Percentiles rank a stretch among this genome's conserved stretches.
These are phyloP conservation scores for Tokudaia tokunoshimensis DNA, from an alignment of 2,797 vertebrate genomes.

Conservation along the genomic window DNA sequence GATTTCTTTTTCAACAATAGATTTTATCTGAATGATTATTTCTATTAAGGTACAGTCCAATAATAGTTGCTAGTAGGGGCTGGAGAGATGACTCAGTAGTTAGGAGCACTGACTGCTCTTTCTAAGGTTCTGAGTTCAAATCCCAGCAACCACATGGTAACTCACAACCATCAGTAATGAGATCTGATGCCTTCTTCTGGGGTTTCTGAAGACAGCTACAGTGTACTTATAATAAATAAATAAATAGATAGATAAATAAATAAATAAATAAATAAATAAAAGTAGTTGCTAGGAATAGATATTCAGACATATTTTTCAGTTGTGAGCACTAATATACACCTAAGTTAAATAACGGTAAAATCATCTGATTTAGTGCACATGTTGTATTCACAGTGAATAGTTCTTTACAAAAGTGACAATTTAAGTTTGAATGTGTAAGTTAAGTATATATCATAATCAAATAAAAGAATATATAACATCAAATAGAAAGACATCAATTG, in stretches of 20 bases:
- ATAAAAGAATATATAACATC: neutral
- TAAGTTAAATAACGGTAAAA: neutral
- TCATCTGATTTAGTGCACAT: neutral
- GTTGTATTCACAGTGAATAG: neutral
- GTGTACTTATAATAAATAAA: no score
- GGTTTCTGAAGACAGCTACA: no score
- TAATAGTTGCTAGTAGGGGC: no score
- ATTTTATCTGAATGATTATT: neutral
- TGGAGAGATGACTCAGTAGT: no score
- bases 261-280: no score
- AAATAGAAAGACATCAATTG: neutral
- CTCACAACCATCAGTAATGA: no score
- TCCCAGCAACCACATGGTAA: no score
- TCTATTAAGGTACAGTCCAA: neutral
- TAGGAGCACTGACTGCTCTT: no score
- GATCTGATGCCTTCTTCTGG: no score
- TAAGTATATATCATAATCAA: neutral
- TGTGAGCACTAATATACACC: neutral
- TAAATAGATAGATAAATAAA: no score
- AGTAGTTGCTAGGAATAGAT: neutral
- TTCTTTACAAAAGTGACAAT: neutral
- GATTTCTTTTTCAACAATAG: conserved; percentile 39
- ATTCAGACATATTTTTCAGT: neutral
- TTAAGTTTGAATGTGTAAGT: neutral
- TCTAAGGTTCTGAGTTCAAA: no score